phyloP scores from a whole-genome alignment of 2,113 vertebrate species.

The Phaethornis superciliosus region DNA sequence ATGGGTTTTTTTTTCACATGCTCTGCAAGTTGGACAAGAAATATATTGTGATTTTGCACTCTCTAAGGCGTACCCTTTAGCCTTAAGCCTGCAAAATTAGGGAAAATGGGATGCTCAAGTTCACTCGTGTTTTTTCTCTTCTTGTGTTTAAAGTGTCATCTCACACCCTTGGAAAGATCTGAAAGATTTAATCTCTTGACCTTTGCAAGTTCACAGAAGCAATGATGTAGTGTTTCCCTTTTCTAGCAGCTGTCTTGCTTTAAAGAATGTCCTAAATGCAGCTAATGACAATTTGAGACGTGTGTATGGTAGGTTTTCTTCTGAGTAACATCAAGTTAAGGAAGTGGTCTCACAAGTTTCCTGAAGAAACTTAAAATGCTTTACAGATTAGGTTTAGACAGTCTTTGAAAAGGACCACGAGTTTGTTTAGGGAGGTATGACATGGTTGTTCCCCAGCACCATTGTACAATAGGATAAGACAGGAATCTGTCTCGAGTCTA shows the following conservation, averaged over 20 bases:
- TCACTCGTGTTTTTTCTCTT: neutral
- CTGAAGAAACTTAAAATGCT: neutral
- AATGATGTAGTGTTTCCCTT: neutral
- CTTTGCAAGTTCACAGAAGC: neutral
- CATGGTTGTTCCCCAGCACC: neutral
- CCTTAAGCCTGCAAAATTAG: neutral
- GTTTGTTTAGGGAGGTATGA: neutral
- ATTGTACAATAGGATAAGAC: neutral
- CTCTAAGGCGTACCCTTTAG: neutral
- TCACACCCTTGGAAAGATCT: neutral
- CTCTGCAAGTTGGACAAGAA: neutral
- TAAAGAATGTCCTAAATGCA: neutral
- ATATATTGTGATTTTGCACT: neutral
- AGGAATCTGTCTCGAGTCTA: neutral
- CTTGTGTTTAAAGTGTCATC: neutral
- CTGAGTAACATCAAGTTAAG: neutral
- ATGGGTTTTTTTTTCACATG: neutral
- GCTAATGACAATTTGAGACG: neutral
- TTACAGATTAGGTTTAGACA: neutral
- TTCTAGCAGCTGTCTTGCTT: neutral
- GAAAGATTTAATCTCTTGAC: neutral
- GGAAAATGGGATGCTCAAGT: neutral
- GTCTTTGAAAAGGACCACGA: neutral
- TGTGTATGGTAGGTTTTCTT: neutral
- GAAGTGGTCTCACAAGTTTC: neutral